Base-by-base conservation (phyloP, 64 coral and sea anemone genomes). In the Montipora sp. region DNA sequence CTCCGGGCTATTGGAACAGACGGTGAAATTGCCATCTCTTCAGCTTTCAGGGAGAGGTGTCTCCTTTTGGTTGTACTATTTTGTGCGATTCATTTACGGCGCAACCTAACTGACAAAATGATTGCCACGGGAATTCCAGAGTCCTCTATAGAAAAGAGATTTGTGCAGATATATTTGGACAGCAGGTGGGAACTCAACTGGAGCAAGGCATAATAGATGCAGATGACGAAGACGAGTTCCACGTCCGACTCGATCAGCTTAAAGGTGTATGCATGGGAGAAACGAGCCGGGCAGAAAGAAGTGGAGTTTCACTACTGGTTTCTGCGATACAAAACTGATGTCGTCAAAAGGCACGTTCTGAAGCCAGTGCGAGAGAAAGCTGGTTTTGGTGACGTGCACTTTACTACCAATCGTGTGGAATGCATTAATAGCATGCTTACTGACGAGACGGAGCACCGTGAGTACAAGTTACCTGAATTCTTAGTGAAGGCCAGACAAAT, bases 401-500 rank as follows among this genome's bases (percentile, higher is more conserved):
- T 72, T 55, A 23, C 36, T 5, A 83, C 65, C 4, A 91, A 91
- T 58, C 13, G 89, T 10, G 79, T 82, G 3, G 89, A 83, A 70
- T 91, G 89, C 22, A 51, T 75, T 6, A 91, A 91, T 79, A 81
- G 79, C 67, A 43, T 91, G 18, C 79, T 91, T 6, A 91, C 61
- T 49, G 19, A 49, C 49, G 89, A 83, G 59, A 80, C 51, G 12
- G 48, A 91, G 44, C 60, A 73, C 16, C 11, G 43, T 83, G 55
- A 81, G 74, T 44, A 14, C 8, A 13, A 36, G 22, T 4, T 92
- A 11, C 43, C 36, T 24, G 18, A 72, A 21, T 92, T 92, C 83
- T 22, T 69, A 3, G 71, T 16, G n/a, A 83, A 80, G 20, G 44
- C 24, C 22, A 65, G 78, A 19, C 18, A 57, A 43, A 44, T 92